A percentile compares a stretch with the other conserved stretches of the same genome.
These are phyloP conservation scores for Diuraphis noxia DNA, from an alignment of 1,140 invertebrate genomes.

Conservation along the genomic window DNA sequence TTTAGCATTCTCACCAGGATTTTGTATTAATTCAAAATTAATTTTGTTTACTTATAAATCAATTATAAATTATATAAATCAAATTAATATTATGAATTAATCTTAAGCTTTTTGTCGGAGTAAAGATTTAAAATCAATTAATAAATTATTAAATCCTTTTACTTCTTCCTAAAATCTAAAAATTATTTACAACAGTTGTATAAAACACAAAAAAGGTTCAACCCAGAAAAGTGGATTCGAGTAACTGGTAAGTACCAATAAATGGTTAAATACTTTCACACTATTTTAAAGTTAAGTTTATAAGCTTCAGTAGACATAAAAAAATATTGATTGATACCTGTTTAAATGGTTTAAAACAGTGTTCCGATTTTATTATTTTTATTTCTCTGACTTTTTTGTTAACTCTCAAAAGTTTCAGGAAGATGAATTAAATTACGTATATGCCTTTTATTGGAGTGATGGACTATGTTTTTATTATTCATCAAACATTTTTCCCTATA, in stretches of 20 bases:
- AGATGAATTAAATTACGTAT: background rate
- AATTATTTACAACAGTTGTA: background rate
- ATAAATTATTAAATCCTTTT: background rate
- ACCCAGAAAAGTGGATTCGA: background rate
- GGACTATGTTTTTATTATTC: background rate
- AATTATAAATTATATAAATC: background rate
- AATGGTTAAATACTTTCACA: background rate
- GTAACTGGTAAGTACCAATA: background rate
- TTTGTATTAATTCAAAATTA: too few relatives aligned
- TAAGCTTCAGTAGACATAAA: background rate
- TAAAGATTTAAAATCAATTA: background rate
- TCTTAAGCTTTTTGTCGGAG: background rate
- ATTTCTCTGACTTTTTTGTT: too few relatives aligned
- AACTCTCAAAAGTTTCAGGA: background rate
- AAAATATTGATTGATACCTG: background rate
- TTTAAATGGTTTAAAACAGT: background rate
- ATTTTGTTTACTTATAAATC: background rate
- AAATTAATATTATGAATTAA: background rate
- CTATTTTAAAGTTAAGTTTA: background rate
- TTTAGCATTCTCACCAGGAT: too few relatives aligned
- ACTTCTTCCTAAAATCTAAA: background rate
- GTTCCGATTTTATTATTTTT: background rate
- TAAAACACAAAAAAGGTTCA: background rate
- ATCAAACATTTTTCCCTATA: background rate
- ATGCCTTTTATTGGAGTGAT: background rate